Evolutionary conservation across 1,140 invertebrate genomes (phyloP), one percentile per base, ranked within the genome.

Genomic region (Batillaria attramentaria): DNA sequence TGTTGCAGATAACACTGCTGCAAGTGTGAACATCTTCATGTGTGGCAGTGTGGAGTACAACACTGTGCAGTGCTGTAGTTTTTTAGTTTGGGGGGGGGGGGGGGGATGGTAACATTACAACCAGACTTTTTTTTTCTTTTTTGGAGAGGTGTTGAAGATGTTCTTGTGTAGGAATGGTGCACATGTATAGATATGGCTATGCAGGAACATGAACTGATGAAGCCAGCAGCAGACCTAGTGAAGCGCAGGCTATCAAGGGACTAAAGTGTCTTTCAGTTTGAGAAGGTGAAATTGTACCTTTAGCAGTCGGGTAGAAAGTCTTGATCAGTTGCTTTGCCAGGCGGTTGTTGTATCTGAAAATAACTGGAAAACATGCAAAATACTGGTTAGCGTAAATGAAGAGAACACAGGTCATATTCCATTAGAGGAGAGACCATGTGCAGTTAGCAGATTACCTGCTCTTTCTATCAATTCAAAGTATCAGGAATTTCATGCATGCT

Each of bases 241-340:
- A n/a, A n/a, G n/a, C n/a, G n/a, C n/a, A n/a, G n/a, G n/a, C n/a
- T n/a, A n/a, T 33, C 65, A 35, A 24, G 1, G 28, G 8, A 18
- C 37, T 33, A 37, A 20, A 68, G 20, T 37, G n/a, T n/a, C 39
- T 57, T 57, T 33, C 28, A 0, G 33, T 46, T 3, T 50, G 16
- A n/a, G 46, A 24, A 31, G 4, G 6, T 31, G 46, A n/a, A n/a
- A n/a, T 28, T 57, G 39, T 60, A 75, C 73, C 73, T 41, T 60
- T 60, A 41, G 73, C 46, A 8, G 73, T 62, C 31, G 73, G 73
- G 31, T 75, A 75, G 31, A 62, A 75, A 10, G 57, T 62, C 39
- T 75, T 75, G 57, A 75, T 75, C 35, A 75, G 57, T 57, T 75
- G 35, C 57, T 57, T 62, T 50, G 54, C 57, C 13, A 37, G 60